phyloP scores from a whole-genome alignment of 2,888 invertebrate genomes.

The Pristionchus japonicus region DNA sequence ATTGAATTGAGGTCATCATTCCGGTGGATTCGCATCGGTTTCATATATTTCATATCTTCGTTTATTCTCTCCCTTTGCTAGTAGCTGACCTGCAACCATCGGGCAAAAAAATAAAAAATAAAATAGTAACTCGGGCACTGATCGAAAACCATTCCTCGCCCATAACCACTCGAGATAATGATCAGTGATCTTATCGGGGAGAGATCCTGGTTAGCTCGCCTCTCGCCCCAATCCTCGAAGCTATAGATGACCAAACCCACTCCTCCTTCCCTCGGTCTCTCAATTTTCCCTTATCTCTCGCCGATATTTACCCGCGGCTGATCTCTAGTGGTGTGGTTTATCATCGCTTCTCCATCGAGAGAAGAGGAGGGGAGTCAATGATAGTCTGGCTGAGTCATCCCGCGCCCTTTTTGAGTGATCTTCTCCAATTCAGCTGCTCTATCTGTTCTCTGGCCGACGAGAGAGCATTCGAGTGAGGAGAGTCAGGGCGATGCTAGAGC shows the following conservation, averaged over 20 bases:
- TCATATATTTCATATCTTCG: too few species aligned
- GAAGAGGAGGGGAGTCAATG: background rate
- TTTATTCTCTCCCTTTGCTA: too few species aligned
- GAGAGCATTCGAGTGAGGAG: too few species aligned
- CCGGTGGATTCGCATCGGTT: too few species aligned
- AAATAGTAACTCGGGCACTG: too few species aligned
- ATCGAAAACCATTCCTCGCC: background rate
- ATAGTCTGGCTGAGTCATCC: background rate
- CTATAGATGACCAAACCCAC: background rate
- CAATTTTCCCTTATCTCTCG: background rate
- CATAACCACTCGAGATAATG: background rate
- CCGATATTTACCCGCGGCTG: background rate
- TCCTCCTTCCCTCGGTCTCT: background rate
- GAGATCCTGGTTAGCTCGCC: background rate
- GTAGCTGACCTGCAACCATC: too few species aligned
- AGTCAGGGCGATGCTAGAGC: background rate
- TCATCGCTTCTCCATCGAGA: background rate
- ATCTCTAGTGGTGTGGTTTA: conserved; percentile 5
- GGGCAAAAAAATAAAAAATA: too few species aligned
- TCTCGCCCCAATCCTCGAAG: background rate
- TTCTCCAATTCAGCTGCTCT: too few species aligned
- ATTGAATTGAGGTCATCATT: too few species aligned
- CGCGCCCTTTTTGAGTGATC: too few species aligned
- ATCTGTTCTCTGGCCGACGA: too few species aligned
- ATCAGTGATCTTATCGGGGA: background rate